Evolutionary conservation across 2,797 vertebrate genomes (phyloP).

Genomic region (Staurois parvus): DNA sequence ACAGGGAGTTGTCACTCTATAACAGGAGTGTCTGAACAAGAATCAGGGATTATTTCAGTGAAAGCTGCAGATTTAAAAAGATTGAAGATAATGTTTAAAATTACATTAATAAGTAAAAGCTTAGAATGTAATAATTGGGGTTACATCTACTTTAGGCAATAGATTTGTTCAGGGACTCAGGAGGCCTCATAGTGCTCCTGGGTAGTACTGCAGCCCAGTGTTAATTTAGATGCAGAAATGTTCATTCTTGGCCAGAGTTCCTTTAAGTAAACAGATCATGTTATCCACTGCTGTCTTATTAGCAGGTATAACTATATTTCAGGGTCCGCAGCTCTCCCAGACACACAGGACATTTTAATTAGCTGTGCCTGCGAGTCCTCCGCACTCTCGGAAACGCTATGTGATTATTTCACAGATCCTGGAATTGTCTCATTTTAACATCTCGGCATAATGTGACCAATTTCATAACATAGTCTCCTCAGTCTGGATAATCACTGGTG

Average conservation of each 20-base stretch:
- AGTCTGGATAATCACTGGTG: not conserved
- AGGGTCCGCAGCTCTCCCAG: not conserved
- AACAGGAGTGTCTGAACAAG: too few species aligned
- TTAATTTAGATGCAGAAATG: too few species aligned
- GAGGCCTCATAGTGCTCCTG: too few species aligned
- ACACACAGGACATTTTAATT: constrained; percentile 9
- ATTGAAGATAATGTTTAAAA: too few species aligned
- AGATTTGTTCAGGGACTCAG: too few species aligned
- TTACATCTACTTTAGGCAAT: too few species aligned
- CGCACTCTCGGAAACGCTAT: not conserved
- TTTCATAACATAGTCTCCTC: not conserved
- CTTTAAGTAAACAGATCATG: not conserved
- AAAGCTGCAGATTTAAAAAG: too few species aligned
- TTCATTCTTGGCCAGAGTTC: not conserved
- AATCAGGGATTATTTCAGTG: too few species aligned
- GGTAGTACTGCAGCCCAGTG: too few species aligned
- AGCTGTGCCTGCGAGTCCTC: not conserved
- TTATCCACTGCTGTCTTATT: not conserved
- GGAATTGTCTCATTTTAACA: not conserved
- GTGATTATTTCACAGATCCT: not conserved
- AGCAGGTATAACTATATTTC: not conserved
- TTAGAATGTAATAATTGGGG: too few species aligned
- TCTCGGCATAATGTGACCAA: not conserved
- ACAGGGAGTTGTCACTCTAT: too few species aligned
- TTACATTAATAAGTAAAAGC: too few species aligned